Conservation (phyloP, 2,888 invertebrate species). For the Neocrepidodera transversa region DNA sequence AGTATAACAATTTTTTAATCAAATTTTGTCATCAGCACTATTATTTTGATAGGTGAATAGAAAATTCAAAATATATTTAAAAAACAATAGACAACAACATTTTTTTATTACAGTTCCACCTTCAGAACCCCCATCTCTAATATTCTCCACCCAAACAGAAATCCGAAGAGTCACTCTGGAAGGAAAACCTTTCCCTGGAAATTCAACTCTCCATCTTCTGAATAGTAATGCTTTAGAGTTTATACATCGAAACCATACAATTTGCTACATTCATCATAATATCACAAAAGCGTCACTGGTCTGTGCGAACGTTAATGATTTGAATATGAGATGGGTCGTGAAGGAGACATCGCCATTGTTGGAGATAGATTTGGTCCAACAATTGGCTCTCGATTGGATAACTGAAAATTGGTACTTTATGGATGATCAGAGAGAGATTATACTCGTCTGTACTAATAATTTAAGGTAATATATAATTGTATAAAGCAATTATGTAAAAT, state of each 20-base stretch:
- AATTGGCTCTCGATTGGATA: conserved; percentile 84
- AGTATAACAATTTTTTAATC: conserved; percentile 42
- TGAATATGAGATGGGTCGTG: conserved; percentile 66
- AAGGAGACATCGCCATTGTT: conserved; percentile 69
- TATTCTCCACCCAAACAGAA: conserved; percentile 73
- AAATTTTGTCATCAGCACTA: no score
- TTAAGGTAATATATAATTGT: conserved; percentile 9
- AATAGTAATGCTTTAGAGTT: conserved; percentile 68
- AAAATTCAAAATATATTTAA: neutral
- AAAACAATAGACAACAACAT: no score
- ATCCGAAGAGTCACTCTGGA: conserved; percentile 69
- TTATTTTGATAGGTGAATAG: no score
- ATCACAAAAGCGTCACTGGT: conserved; percentile 64
- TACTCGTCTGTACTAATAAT: conserved; percentile 49
- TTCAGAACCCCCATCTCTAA: conserved; percentile 68
- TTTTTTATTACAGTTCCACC: conserved; percentile 71
- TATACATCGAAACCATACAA: conserved; percentile 70
- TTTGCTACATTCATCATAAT: conserved; percentile 77
- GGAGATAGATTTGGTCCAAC: conserved; percentile 70
- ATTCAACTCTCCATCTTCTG: conserved; percentile 56
- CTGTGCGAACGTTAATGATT: conserved; percentile 72
- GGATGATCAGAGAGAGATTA: conserved; percentile 57
- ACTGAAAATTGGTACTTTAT: conserved; percentile 86
- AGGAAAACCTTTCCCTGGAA: conserved; percentile 61
- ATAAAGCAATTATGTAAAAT: no score